Conservation (phyloP, 2,113 vertebrate genomes). For the Silurus glanis region DNA sequence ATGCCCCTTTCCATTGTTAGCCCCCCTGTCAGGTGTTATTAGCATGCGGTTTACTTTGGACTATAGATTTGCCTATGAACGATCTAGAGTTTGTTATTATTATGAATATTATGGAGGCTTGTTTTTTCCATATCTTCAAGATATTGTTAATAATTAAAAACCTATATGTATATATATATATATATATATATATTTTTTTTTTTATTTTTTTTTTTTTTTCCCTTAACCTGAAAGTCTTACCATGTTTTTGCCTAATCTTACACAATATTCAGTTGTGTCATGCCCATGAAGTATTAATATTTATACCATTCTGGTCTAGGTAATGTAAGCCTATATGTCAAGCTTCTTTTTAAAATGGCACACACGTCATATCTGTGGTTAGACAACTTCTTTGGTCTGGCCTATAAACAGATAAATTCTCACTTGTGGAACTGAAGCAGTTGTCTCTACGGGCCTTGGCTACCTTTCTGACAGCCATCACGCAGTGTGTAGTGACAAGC, state of each 20-base stretch:
- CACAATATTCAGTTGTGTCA: neutral
- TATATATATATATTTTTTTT: no score
- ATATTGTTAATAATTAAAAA: no score
- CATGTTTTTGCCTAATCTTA: neutral
- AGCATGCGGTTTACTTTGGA: no score
- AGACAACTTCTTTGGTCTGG: conserved; percentile 1
- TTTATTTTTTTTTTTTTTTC: neutral
- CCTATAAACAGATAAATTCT: conserved; percentile 36
- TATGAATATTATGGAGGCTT: neutral
- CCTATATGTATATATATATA: no score
- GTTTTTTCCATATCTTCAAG: no score
- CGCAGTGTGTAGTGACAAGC: conserved; percentile 59
- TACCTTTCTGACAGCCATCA: conserved; percentile 61
- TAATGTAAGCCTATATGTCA: neutral
- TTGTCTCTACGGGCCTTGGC: conserved; percentile 22
- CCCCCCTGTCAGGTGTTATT: no score
- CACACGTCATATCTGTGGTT: conserved; percentile 3
- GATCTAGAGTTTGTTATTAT: no score
- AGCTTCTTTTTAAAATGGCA: conserved; percentile 8
- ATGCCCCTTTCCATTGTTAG: no score
- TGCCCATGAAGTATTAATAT: neutral
- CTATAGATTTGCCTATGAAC: no score
- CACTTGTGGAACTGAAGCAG: conserved; percentile 18
- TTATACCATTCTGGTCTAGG: neutral
- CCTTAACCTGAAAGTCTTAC: neutral